Base-by-base conservation (phyloP, 2,113 vertebrate species). In the Plecturocebus donacophilus region DNA sequence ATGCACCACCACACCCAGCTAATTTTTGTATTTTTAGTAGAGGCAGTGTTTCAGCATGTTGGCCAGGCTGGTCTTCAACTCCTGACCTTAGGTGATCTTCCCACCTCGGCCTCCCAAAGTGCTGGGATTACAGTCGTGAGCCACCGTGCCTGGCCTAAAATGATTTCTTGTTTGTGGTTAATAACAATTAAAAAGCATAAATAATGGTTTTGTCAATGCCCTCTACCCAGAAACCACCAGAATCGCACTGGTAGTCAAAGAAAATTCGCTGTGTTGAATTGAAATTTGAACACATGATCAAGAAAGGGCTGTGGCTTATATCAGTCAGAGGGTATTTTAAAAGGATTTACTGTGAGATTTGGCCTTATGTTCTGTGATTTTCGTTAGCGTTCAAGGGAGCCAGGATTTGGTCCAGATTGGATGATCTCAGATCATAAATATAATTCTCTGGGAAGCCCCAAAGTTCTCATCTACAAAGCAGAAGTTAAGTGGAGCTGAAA, bases 101-200 rank as follows among this genome's bases (percentile, higher is more conserved):
- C 27, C 27, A 64, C 5, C 0, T 64, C 1, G 1, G 27, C 61
- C 61, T 64, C 27, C 12, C 27, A 32, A 30, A 64, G 61, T 64
- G 61, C 12, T 64, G 61, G 61, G 27, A 64, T 64, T 30, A 32
- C 61, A 64, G 61, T 5, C 0, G 1, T 64, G 61, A 64, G 27
- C 61, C 61, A 64, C 61, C 1, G 0, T 0, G 5, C 12, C 61
- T 0, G 2, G 27, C 61, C 61, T 70, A n/a, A 47, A 32, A 42
- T 45, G 61, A n/a, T 45, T 49, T 56, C n/a, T 81, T 61, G 73
- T 30, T n/a, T 20, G 5, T 42, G 68, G 12, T 71, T 35, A 54
- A 82, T 45, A 58, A 70, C 61, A 64, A 61, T 61, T 49, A 79
- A 90, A 75, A 52, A 71, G 47, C 23, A 1, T 25, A 91, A 91